Percentiles rank a stretch among this genome's conserved stretches.
These are phyloP conservation scores for Schizopygopsis pylzovi DNA, from an alignment of 2,797 vertebrate genomes.

Conservation along the genomic window DNA sequence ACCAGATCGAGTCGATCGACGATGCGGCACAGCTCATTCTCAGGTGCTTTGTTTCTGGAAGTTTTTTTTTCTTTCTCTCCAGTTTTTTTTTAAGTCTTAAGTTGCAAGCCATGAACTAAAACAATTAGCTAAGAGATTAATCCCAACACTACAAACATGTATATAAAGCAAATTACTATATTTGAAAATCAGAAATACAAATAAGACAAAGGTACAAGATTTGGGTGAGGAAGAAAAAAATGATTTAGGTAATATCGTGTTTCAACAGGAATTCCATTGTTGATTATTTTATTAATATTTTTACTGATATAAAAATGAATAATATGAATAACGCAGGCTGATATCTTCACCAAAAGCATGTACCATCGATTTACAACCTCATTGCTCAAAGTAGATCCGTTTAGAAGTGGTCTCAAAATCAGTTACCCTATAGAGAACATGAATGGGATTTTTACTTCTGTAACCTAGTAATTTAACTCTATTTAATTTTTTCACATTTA, in stretches of 20 bases:
- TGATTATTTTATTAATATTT: not conserved
- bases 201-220: not conserved
- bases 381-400: not conserved
- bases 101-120: not conserved
- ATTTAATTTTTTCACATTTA: too few species aligned
- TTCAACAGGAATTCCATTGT: not conserved
- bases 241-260: not conserved
- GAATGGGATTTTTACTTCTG: not conserved
- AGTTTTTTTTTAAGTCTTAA: not conserved
- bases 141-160: not conserved
- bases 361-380: not conserved
- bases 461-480: not conserved
- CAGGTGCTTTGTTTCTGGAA: not conserved
- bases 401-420: not conserved
- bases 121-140: not conserved
- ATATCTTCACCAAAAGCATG: not conserved
- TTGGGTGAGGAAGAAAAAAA: not conserved
- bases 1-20: slow-evolving; percentile 14
- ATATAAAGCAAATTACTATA: not conserved
- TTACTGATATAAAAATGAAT: not conserved
- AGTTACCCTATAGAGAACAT: not conserved
- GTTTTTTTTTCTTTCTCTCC: not conserved
- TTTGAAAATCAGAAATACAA: not conserved
- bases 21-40: too few species aligned
- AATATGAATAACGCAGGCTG: not conserved